Conservation (phyloP, 2,888 invertebrate genomes). For the Gari tellinella region DNA sequence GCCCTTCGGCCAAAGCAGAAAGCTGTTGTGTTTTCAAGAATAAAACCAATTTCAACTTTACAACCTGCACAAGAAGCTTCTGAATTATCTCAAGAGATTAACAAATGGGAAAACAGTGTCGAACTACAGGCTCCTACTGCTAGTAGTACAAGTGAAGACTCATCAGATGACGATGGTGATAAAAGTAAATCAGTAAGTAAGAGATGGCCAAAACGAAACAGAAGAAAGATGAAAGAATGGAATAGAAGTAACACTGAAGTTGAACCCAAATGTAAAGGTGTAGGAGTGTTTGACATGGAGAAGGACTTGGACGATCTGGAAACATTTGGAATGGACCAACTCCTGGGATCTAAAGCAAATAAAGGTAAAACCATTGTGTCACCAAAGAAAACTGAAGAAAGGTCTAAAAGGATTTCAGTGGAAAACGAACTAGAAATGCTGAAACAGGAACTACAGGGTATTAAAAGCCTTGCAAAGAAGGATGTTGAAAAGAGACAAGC, state of each 20-base stretch:
- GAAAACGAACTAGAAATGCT: conserved; percentile 32
- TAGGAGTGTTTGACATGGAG: conserved; percentile 59
- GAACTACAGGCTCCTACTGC: neutral
- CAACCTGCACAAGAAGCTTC: too few species aligned
- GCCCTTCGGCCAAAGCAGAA: conserved; percentile 49
- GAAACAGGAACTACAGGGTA: conserved; percentile 32
- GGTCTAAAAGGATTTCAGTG: conserved; percentile 1
- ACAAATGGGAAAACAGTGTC: too few species aligned
- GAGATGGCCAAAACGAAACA: conserved; percentile 4
- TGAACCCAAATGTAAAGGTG: conserved; percentile 16
- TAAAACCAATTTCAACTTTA: conserved; percentile 30
- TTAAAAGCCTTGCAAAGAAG: too few species aligned
- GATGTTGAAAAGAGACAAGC: too few species aligned
- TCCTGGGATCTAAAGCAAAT: neutral
- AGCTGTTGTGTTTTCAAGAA: conserved; percentile 45
- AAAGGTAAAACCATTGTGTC: conserved; percentile 2
- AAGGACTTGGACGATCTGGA: conserved; percentile 65
- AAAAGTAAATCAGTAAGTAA: neutral
- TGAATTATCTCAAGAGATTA: too few species aligned
- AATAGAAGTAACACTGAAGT: neutral
- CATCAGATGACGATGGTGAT: conserved; percentile 2
- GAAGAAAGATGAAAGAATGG: conserved; percentile 6
- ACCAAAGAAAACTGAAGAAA: neutral
- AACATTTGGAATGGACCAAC: conserved; percentile 54
- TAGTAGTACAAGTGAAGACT: neutral